phyloP scores from a whole-genome alignment of 2,888 invertebrate genomes.

The Adela reaumurella region DNA sequence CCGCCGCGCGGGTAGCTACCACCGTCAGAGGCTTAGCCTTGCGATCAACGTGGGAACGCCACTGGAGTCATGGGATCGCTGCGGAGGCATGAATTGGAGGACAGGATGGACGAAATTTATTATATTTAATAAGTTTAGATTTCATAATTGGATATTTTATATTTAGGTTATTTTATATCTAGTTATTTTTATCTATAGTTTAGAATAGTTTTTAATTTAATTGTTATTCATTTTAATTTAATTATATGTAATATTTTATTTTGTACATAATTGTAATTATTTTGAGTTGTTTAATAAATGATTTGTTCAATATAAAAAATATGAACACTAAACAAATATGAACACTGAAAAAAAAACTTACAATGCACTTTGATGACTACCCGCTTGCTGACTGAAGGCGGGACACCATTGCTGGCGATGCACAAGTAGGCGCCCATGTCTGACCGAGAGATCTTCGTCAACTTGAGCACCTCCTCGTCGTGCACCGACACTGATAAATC shows the following conservation, averaged over 20 bases:
- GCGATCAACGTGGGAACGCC: no score
- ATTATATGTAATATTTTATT: no score
- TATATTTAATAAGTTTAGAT: conserved; percentile 4
- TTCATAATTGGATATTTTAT: conserved; percentile 6
- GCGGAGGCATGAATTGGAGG: no score
- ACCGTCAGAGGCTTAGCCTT: no score
- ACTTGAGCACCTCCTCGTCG: conserved; percentile 71
- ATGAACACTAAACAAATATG: no score
- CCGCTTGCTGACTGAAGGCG: conserved; percentile 74
- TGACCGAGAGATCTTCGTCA: conserved; percentile 77
- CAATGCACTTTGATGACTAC: conserved; percentile 75
- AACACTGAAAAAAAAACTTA: conserved; percentile 60
- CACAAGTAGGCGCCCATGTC: conserved; percentile 84
- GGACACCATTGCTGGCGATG: conserved; percentile 73
- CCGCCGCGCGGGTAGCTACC: no score
- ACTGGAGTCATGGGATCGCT: no score
- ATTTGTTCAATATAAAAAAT: background rate
- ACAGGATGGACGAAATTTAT: no score
- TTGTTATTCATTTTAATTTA: conserved; percentile 1
- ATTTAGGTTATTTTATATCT: no score
- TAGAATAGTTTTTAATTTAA: no score
- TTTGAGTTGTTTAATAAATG: no score
- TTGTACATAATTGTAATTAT: background rate
- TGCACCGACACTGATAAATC: conserved; percentile 64
- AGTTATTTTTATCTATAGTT: no score